These are phyloP conservation scores for Spodoptera littoralis DNA, from an alignment of 2,888 invertebrate species.

Conservation along the genomic window DNA sequence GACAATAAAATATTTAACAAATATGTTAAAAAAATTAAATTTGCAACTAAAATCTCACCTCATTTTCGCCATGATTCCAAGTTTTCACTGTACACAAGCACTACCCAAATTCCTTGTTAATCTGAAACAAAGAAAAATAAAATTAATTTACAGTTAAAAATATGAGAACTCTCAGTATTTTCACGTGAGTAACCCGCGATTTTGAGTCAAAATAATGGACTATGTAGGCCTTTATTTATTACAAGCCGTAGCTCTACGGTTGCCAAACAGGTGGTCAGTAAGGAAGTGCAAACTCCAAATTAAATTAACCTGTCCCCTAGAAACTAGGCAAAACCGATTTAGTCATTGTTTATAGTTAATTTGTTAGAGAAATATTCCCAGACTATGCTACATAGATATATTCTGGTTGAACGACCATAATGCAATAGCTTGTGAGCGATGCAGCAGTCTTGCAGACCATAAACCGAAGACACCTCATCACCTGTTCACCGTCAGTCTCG, in stretches of 20 bases:
- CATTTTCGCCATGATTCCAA: slow-evolving; percentile 43
- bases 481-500: slow-evolving; percentile 72
- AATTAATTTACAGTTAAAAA: slow-evolving; percentile 1
- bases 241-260: neutral
- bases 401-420: slow-evolving; percentile 55
- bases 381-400: no score
- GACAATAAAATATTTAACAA: no score
- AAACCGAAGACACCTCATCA: slow-evolving; percentile 72
- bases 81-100: neutral
- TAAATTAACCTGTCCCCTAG: no score
- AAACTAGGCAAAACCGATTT: no score
- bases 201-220: no score
- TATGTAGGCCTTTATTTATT: slow-evolving; percentile 32
- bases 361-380: no score
- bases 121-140: slow-evolving; percentile 70
- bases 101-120: slow-evolving; percentile 71
- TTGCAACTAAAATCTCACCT: slow-evolving; percentile 47
- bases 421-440: slow-evolving; percentile 63
- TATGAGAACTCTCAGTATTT: no score
- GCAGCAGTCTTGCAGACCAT: slow-evolving; percentile 60
- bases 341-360: no score
- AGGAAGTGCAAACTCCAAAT: no score
- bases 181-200: no score
- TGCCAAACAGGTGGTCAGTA: no score
- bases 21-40: neutral